These are phyloP conservation scores for Clarias magur DNA, from an alignment of 2,113 vertebrate species.

Conservation along the genomic window DNA sequence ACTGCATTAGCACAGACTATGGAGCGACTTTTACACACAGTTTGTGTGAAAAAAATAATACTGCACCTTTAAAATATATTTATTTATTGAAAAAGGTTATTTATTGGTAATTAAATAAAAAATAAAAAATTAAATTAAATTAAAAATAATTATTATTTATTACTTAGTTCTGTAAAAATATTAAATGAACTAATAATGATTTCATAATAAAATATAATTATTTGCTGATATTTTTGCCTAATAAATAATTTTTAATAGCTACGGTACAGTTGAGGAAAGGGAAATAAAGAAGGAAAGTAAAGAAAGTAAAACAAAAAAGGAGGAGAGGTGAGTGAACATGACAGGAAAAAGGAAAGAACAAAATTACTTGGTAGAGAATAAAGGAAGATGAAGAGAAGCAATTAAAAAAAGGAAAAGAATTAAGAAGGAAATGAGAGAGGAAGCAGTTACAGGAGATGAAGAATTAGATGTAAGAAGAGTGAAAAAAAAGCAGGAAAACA, in stretches of 20 bases:
- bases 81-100: neutral
- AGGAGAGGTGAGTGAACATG: neutral
- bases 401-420: constrained; percentile 29
- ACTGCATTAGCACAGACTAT: neutral
- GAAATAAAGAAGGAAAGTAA: neutral
- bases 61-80: neutral
- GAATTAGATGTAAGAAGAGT: constrained; percentile 8
- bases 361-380: constrained; percentile 43
- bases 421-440: constrained; percentile 64
- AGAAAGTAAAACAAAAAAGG: neutral
- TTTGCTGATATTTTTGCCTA: no score
- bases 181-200: no score
- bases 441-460: neutral
- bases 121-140: no score
- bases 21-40: no score
- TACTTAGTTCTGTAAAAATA: no score
- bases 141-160: neutral
- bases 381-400: constrained; percentile 43
- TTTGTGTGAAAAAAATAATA: neutral
- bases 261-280: neutral
- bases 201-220: no score
- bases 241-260: no score
- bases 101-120: neutral
- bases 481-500: neutral
- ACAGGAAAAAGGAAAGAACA: constrained; percentile 64